phyloP scores from a whole-genome alignment of 2,797 vertebrate species.

The Sphenodon punctatus region DNA sequence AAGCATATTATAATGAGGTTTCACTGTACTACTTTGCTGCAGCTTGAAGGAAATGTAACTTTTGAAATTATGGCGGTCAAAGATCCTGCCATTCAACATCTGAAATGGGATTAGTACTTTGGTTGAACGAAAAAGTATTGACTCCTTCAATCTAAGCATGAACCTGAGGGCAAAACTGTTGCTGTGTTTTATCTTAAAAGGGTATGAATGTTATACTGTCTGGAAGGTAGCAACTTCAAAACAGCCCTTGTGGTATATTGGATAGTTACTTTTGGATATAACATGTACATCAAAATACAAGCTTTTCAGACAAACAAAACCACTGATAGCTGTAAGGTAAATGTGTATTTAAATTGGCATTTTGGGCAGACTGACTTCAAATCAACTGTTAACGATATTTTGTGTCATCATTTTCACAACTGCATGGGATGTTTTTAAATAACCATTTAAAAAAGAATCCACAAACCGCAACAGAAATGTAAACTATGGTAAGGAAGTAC shows the following conservation, averaged over 20 bases:
- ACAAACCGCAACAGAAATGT: neutral
- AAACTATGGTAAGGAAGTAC: neutral
- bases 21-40: neutral
- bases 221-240: too few species aligned
- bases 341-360: neutral
- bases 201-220: neutral
- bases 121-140: neutral
- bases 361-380: neutral
- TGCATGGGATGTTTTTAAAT: neutral
- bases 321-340: neutral
- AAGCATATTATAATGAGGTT: too few species aligned
- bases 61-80: neutral
- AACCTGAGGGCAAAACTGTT: neutral
- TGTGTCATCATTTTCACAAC: rapidly evolving
- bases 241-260: neutral
- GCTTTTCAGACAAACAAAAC: neutral
- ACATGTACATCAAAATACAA: neutral
- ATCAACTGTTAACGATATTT: neutral
- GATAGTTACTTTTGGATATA: neutral
- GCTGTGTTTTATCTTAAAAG: neutral
- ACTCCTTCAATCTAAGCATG: neutral
- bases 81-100: neutral
- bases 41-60: neutral
- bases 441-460: neutral
- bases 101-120: neutral